Evolutionary conservation across 2,888 invertebrate genomes (phyloP), one percentile per base, ranked within the genome.

Genomic region (Oligia fasciuncula): DNA sequence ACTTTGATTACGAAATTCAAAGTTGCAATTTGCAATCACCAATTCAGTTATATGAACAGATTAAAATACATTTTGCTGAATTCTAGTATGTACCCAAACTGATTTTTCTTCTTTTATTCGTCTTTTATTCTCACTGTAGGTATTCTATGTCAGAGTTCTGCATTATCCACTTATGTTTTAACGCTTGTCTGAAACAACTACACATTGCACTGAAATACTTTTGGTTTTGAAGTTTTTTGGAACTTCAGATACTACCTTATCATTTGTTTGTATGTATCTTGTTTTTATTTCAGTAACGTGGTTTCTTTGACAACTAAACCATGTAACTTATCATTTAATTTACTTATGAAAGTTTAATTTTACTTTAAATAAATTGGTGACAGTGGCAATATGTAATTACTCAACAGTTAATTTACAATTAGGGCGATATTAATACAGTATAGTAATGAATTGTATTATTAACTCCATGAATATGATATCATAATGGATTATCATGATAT

Each of bases 1-100:
- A 13, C 19, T 57, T 49, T 9, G 19, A 29, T 70, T 77, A 57
- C 40, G n/a, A 49, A 77, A 77, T 57, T n/a, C 11, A 23, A 60
- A 23, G 40, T 29, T 67, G 40, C 54, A 70, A 57, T 57, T 19
- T 6, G 29, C 63, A 49, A 79, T 57, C 9, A 40, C 14, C 46
- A 60, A 62, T 76, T 19, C n/a, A 62, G 13, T 62, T 54, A n/a
- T 29, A 29, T 40, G 23, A 63, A 54, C 19, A 49, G 54, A 54
- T 54, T 4, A 29, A 62, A 54, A 19, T 43, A n/a, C 57, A 4
- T 49, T 49, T 70, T 40, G 8, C 9, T 66, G 29, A 19, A n/a
- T 57, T 35, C 29, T 46, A 49, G 14, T 35, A 35, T 40, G 9
- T 57, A 17, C n/a, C 46, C 4, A 70, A 51, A 51, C 14, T n/a